Evolutionary conservation across 64 coral and sea anemone species (phyloP).

Genomic region (Stichodactyla helianthus): DNA sequence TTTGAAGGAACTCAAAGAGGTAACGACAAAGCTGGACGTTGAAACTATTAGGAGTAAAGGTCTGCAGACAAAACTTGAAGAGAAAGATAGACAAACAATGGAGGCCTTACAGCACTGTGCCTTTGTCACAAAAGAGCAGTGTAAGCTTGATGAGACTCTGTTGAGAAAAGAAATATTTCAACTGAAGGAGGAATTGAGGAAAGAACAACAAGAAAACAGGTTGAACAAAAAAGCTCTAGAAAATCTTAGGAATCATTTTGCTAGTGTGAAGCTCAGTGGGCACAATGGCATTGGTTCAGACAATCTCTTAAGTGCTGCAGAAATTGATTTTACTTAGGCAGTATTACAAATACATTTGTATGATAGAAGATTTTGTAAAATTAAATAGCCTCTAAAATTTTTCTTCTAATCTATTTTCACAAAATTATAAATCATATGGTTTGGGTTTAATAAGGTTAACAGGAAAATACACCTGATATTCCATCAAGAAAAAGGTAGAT

Average conservation of each 20-base stretch:
- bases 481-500: no score
- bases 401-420: no score
- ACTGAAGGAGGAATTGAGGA: slow-evolving; percentile 47
- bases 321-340: slow-evolving; percentile 53
- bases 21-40: slow-evolving; percentile 40
- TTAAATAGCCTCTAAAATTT: no score
- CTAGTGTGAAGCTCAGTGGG: slow-evolving; percentile 16
- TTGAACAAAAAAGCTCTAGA: slow-evolving; percentile 71
- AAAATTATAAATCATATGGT: no score
- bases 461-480: no score
- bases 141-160: slow-evolving; percentile 43
- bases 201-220: slow-evolving; percentile 65
- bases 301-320: slow-evolving; percentile 55
- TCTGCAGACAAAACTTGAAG: slow-evolving; percentile 29
- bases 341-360: background rate
- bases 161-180: slow-evolving; percentile 52
- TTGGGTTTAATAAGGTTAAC: no score
- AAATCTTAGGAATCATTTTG: slow-evolving; percentile 74
- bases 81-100: slow-evolving; percentile 27
- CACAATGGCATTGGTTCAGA: background rate
- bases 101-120: slow-evolving; percentile 13
- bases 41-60: slow-evolving; percentile 57
- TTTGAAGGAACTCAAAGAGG: slow-evolving; percentile 15
- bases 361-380: no score
- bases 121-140: slow-evolving; percentile 53